Base-by-base conservation (phyloP, 1,140 invertebrate genomes). In the Diabrotica undecimpunctata region DNA sequence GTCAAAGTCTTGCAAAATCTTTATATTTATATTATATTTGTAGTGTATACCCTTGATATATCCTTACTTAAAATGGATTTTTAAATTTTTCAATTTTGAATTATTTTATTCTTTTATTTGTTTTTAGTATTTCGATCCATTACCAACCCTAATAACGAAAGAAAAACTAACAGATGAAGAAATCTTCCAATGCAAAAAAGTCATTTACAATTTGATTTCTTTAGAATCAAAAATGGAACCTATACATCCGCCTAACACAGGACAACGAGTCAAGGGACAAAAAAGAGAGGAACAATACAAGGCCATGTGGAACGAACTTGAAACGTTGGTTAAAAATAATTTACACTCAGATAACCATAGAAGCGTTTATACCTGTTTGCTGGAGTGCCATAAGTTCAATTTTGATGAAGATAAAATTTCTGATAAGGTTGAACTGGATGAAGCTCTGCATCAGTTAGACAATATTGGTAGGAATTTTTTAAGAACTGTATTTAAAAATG, bases 261-360 rank as follows among this genome's bases (percentile, higher is more conserved):
- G 85, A 1, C 83, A 85, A 54, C 73, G 83, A 54, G 81, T 84
- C 35, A 85, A 83, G 64, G 77, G 85, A 13, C 82, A 83, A 38
- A 87, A 88, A 52, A 83, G 87, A 50, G 93, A 96, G 70, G 95
- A 97, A 72, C 93, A 96, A 72, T 98, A 96, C 80, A 85, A 90
- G 61, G 83, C 92, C 54, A 85, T 97, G 74, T 98, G 95, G 90
- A 85, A 84, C 51, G 96, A 98, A 76, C 77, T 97, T 37, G 95
- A 98, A 79, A 87, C 86, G 9, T 85, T 96, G 62, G 78, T 98
- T 0, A 87, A 89, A 62, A 86, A 87, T 7, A 91, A 96, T 74
- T 84, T 89, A 84, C 88, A 67, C 65, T 86, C 52, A 72, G 61
- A 68, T 13, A 79, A 83, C 64, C 95, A 98, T 76, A 84, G 85